Evolutionary conservation across 2,797 vertebrate species (phyloP).

Genomic region (Centroberyx gerrardi): DNA sequence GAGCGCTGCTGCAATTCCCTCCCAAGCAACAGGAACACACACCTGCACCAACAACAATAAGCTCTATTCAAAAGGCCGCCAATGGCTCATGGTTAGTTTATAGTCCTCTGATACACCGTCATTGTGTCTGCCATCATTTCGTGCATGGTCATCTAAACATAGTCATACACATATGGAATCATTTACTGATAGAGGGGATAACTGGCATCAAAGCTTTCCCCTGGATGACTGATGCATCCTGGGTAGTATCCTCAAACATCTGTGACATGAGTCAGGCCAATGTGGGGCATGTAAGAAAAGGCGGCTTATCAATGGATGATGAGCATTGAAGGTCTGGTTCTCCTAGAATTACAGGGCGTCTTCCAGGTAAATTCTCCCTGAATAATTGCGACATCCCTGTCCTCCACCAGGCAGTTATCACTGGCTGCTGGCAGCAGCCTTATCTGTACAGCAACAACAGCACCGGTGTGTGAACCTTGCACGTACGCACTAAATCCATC

Average conservation of each 20-base stretch:
- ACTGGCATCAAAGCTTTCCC: slow-evolving; percentile 54
- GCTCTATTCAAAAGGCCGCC: slow-evolving; percentile 28
- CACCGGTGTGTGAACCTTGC: slow-evolving; percentile 39
- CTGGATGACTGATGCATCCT: slow-evolving; percentile 45
- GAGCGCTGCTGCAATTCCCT: background rate
- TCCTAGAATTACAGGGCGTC: slow-evolving; percentile 2
- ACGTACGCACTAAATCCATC: slow-evolving; percentile 56
- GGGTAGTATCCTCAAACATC: slow-evolving; percentile 48
- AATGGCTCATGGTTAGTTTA: slow-evolving; percentile 17
- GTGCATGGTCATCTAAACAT: slow-evolving; percentile 42
- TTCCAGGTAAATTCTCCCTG: slow-evolving; percentile 22
- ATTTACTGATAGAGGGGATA: slow-evolving; percentile 43
- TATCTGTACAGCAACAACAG: slow-evolving; percentile 48
- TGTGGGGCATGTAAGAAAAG: background rate
- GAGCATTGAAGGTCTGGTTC: background rate
- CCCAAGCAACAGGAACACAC: slow-evolving; percentile 32
- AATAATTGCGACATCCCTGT: slow-evolving; percentile 11
- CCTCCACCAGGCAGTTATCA: slow-evolving; percentile 14
- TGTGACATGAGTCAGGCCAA: slow-evolving; percentile 57
- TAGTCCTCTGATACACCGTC: slow-evolving; percentile 54
- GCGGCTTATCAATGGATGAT: background rate
- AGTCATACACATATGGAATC: slow-evolving; percentile 47
- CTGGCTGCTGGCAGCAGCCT: slow-evolving; percentile 28
- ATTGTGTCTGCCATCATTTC: slow-evolving; percentile 41
- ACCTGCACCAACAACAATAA: slow-evolving; percentile 69